These are phyloP conservation scores for Cyphomyrmex costatus DNA, from an alignment of 1,140 invertebrate species.

Conservation along the genomic window DNA sequence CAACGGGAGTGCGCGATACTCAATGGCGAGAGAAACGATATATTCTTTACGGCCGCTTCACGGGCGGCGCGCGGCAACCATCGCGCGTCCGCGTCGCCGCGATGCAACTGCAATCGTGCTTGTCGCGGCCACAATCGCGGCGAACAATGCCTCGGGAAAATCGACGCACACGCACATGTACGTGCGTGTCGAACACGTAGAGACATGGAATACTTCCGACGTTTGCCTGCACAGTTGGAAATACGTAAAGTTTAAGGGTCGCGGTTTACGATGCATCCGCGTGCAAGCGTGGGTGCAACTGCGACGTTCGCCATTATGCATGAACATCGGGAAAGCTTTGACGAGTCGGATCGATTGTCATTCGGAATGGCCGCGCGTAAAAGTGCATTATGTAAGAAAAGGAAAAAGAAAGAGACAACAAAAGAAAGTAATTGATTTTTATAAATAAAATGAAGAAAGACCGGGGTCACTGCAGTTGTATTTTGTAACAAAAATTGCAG, in stretches of 20 bases:
- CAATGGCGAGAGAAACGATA: slow-evolving; percentile 34
- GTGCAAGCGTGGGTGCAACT: slow-evolving; percentile 49
- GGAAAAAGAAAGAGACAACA: background rate
- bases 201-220: slow-evolving; percentile 40
- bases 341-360: slow-evolving; percentile 45
- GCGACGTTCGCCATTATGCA: slow-evolving; percentile 43
- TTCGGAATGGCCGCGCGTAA: background rate
- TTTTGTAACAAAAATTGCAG: background rate
- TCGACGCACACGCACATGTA: slow-evolving; percentile 1
- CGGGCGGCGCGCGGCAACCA: background rate
- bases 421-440: slow-evolving; percentile 43
- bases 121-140: slow-evolving; percentile 46
- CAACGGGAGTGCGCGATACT: background rate
- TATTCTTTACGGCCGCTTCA: slow-evolving; percentile 47
- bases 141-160: slow-evolving; percentile 57
- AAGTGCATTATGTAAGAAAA: background rate
- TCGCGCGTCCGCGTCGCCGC: background rate
- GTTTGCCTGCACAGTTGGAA: background rate
- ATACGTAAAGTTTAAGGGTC: slow-evolving; percentile 61
- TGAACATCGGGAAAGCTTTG: slow-evolving; percentile 24
- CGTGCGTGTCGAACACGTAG: slow-evolving; percentile 14
- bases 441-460: background rate
- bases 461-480: background rate
- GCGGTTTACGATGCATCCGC: slow-evolving; percentile 50
- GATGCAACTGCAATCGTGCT: slow-evolving; percentile 46